These are phyloP conservation scores for Platerodrilus igneus DNA, from an alignment of 2,888 invertebrate genomes.

Conservation along the genomic window DNA sequence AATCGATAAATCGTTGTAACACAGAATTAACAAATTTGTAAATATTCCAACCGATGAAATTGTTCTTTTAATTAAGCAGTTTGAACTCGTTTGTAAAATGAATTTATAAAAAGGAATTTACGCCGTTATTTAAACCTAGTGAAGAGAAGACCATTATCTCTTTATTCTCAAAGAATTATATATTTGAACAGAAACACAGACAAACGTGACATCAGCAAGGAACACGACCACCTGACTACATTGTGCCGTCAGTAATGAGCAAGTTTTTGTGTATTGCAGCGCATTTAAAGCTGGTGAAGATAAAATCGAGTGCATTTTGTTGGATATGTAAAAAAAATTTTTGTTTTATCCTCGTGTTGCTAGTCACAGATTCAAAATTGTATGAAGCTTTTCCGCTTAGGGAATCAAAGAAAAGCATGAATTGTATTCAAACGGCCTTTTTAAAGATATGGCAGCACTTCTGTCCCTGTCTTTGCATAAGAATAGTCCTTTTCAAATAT, in stretches of 20 bases:
- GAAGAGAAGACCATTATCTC: too few species aligned
- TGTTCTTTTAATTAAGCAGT: too few species aligned
- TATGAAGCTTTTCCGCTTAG: slow-evolving; percentile 32
- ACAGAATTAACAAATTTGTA: too few species aligned
- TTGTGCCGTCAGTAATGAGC: slow-evolving; percentile 35
- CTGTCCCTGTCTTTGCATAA: slow-evolving; percentile 43
- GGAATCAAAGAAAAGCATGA: slow-evolving; percentile 38
- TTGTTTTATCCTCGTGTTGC: slow-evolving; percentile 10
- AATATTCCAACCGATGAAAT: too few species aligned
- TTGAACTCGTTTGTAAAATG: neutral
- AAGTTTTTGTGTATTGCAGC: slow-evolving; percentile 34
- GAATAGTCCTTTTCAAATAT: slow-evolving; percentile 42
- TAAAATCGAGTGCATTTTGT: slow-evolving; percentile 31
- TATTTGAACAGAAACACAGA: slow-evolving; percentile 23
- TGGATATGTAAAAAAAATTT: slow-evolving; percentile 15
- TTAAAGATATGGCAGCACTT: slow-evolving; percentile 38
- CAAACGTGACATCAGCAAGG: slow-evolving; percentile 31
- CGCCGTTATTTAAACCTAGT: neutral
- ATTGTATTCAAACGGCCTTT: slow-evolving; percentile 40
- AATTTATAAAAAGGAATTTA: slow-evolving; percentile 4
- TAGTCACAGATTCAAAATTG: slow-evolving; percentile 20
- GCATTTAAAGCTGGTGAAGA: slow-evolving; percentile 32
- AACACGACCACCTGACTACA: slow-evolving; percentile 30
- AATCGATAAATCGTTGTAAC: too few species aligned
- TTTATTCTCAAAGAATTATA: slow-evolving; percentile 19